Percentiles rank a stretch among this genome's conserved stretches.
Conservation (phyloP, 2,888 invertebrate genomes). For the Galerucella pusilla region DNA sequence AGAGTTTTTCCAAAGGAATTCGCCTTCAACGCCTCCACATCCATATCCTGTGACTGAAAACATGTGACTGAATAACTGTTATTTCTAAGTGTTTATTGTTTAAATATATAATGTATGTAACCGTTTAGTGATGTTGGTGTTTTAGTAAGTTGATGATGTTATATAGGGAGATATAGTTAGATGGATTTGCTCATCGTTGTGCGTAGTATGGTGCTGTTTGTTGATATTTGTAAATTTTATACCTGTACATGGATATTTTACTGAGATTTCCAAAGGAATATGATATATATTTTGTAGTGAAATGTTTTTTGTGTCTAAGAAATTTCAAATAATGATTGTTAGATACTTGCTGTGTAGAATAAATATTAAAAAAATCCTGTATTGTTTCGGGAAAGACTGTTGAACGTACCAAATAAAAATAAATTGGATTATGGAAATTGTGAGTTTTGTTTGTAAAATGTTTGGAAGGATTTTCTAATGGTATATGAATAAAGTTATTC, state of each 20-base stretch:
- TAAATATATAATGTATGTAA: constrained; percentile 45
- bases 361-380: neutral
- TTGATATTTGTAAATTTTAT: constrained; percentile 59
- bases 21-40: constrained; percentile 5
- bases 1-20: neutral
- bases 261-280: constrained; percentile 49
- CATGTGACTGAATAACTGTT: constrained; percentile 41
- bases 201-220: constrained; percentile 53
- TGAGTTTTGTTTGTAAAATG: constrained; percentile 4
- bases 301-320: neutral
- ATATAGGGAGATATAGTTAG: constrained; percentile 8
- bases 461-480: constrained; percentile 19
- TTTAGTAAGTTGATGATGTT: constrained; percentile 12
- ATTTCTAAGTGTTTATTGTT: constrained; percentile 43
- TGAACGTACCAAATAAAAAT: neutral
- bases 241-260: constrained; percentile 56
- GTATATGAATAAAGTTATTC: constrained; percentile 23
- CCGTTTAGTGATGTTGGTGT: constrained; percentile 52
- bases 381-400: neutral
- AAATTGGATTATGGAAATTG: neutral
- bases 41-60: constrained; percentile 28
- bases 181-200: constrained; percentile 40
- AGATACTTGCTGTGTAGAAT: neutral
- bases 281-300: constrained; percentile 54
- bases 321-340: constrained; percentile 11